Percentiles rank a stretch among this genome's conserved stretches.
phyloP scores from a whole-genome alignment of 1,140 invertebrate species.

The Anastrepha obliqua region DNA sequence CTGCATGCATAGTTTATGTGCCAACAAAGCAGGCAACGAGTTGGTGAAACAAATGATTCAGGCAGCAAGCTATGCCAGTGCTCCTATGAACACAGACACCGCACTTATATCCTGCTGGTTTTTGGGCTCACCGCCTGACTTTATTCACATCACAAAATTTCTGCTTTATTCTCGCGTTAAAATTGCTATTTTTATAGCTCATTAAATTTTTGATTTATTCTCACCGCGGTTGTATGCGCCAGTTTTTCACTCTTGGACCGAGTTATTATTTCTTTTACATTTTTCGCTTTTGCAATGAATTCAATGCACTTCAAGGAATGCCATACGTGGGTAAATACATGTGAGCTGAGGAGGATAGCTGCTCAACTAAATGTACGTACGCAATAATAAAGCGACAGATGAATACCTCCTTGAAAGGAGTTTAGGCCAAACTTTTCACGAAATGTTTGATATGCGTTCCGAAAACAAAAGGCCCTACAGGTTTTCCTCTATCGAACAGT shows the following conservation, averaged over 20 bases:
- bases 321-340: not conserved
- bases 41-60: not conserved
- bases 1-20: slow-evolving; percentile 40
- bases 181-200: slow-evolving; percentile 52
- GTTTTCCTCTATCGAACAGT: no score
- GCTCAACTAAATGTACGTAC: not conserved
- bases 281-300: not conserved
- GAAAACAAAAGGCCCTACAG: no score
- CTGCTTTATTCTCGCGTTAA: slow-evolving; percentile 20
- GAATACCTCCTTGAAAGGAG: no score
- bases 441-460: no score
- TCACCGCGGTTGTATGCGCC: not conserved
- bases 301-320: not conserved
- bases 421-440: no score
- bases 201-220: slow-evolving; percentile 53
- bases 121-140: slow-evolving; percentile 24
- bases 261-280: not conserved
- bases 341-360: not conserved
- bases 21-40: not conserved
- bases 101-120: not conserved
- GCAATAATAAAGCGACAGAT: no score
- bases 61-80: not conserved
- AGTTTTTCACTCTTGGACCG: not conserved
- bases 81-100: not conserved
- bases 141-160: slow-evolving; percentile 36